A percentile compares a stretch with the other conserved stretches of the same genome.
Conservation (phyloP, 1,140 invertebrate species). For the Cardiocondyla obscurior region DNA sequence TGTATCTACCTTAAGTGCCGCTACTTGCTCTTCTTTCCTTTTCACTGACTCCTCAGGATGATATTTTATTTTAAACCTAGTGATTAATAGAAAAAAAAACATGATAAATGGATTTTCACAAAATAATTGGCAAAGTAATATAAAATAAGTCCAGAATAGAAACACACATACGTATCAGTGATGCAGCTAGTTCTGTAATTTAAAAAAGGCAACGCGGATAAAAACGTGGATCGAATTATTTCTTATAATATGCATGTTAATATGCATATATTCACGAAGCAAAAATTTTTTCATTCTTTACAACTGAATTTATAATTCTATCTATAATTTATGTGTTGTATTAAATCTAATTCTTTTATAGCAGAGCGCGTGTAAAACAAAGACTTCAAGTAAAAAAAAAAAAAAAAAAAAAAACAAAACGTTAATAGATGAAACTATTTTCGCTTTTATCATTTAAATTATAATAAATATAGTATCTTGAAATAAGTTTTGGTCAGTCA, state of each 20-base stretch:
- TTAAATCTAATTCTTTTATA: neutral
- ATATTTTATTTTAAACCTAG: constrained; percentile 99
- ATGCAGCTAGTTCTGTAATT: constrained; percentile 48
- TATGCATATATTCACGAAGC: constrained; percentile 16
- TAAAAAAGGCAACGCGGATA: constrained; percentile 28
- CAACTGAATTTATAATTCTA: no score
- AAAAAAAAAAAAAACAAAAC: neutral
- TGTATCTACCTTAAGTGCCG: constrained; percentile 89
- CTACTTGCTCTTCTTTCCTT: constrained; percentile 93
- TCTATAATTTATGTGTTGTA: neutral
- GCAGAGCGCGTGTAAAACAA: neutral
- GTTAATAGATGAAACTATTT: constrained; percentile 3
- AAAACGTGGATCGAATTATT: constrained; percentile 9
- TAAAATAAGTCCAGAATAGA: constrained; percentile 34
- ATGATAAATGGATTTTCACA: constrained; percentile 49
- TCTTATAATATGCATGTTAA: neutral
- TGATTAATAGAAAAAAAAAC: constrained; percentile 76
- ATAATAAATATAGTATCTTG: neutral
- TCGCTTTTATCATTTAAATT: neutral
- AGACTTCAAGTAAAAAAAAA: neutral
- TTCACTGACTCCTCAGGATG: constrained; percentile 98
- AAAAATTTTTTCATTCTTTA: no score
- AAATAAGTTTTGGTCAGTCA: neutral
- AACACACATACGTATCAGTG: constrained; percentile 55
- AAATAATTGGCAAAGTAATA: constrained; percentile 45